Percentiles rank a stretch among this genome's conserved stretches.
phyloP scores from a whole-genome alignment of 2,797 vertebrate genomes.

The Linurgus olivaceus region DNA sequence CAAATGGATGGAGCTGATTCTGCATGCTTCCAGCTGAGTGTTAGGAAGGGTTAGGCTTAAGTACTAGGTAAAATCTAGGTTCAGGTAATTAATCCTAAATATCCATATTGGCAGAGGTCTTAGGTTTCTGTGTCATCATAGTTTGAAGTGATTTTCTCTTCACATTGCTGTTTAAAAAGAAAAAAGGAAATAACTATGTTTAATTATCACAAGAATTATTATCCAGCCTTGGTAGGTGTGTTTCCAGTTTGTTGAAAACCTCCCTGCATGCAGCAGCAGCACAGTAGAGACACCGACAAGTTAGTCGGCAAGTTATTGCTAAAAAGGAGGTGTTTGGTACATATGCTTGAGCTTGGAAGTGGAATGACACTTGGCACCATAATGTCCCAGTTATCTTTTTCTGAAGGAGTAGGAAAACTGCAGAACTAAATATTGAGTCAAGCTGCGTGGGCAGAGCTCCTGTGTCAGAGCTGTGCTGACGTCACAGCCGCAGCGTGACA shows the following conservation, averaged over 20 bases:
- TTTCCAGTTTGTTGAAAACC: not conserved
- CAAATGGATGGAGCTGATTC: not conserved
- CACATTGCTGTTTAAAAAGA: not conserved
- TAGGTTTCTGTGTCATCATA: not conserved
- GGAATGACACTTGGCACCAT: not conserved
- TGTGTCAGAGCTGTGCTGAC: fast-evolving
- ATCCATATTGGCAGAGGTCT: not conserved
- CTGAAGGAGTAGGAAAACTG: not conserved
- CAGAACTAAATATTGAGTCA: slow-evolving; percentile 13
- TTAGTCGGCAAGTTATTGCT: not conserved
- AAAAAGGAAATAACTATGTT: not conserved
- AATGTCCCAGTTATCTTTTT: slow-evolving; percentile 21
- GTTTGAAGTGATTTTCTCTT: not conserved
- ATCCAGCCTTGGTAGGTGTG: not conserved
- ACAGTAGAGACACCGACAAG: not conserved
- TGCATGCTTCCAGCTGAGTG: not conserved
- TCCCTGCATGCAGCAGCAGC: not conserved
- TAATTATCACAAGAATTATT: not conserved
- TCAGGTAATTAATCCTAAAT: not conserved
- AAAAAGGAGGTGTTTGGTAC: slow-evolving; percentile 7
- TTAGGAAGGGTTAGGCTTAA: not conserved
- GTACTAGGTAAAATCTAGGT: not conserved
- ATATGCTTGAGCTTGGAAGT: not conserved
- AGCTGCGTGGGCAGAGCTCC: not conserved
- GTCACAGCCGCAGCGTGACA: not conserved